A percentile compares a stretch with the other conserved stretches of the same genome.
These are phyloP conservation scores for Lasiurus borealis DNA, from an alignment of 2,113 vertebrate genomes.

Conservation along the genomic window DNA sequence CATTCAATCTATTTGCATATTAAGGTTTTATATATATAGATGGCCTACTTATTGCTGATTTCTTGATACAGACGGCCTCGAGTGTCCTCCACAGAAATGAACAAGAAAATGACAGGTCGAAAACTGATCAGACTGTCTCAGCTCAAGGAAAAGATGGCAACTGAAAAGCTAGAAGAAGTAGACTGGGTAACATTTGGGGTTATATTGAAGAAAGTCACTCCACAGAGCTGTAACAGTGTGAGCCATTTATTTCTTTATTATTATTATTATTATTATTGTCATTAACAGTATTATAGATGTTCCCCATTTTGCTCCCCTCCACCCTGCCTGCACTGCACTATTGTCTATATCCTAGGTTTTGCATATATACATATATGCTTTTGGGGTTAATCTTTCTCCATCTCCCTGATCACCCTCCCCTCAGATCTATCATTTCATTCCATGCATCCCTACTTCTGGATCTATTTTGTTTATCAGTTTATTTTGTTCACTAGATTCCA, in stretches of 20 bases:
- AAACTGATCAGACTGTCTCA: conserved; percentile 93
- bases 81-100: conserved; percentile 95
- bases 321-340: not conserved
- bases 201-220: conserved; percentile 93
- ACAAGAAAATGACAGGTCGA: conserved; percentile 94
- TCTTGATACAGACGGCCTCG: conserved; percentile 89
- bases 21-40: not conserved
- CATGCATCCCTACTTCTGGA: not conserved
- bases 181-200: conserved; percentile 99
- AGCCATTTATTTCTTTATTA: conserved; percentile 70
- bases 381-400: not conserved
- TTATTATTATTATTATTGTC: too few relatives aligned
- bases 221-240: conserved; percentile 94
- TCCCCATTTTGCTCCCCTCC: not conserved
- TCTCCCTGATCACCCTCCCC: not conserved
- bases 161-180: conserved; percentile 94
- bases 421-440: not conserved
- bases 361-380: not conserved
- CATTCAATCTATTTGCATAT: too few relatives aligned
- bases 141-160: conserved; percentile 89
- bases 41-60: not conserved
- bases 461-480: not conserved
- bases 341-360: not conserved
- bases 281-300: not conserved
- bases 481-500: not conserved